Conservation (phyloP, 2,113 vertebrate genomes). For the Hyperopisus bebe region DNA sequence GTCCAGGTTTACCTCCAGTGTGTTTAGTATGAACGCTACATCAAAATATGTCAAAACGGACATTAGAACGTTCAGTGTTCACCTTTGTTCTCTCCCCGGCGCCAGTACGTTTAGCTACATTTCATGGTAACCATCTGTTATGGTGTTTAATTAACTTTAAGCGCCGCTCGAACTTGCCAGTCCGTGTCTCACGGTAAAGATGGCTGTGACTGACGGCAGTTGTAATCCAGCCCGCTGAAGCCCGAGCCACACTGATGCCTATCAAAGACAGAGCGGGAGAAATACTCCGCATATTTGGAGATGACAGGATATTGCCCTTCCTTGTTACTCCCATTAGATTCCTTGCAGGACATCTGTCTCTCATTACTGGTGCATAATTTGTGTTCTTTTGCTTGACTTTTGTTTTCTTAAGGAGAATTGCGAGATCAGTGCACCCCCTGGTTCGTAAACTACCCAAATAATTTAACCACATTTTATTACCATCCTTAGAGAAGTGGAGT, state of each 20-base stretch:
- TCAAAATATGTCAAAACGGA: background rate
- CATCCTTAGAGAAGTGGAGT: background rate
- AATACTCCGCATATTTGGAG: background rate
- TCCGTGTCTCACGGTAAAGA: background rate
- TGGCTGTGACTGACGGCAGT: background rate
- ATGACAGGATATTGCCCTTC: slow-evolving; percentile 14
- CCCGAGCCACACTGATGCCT: background rate
- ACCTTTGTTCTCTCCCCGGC: background rate
- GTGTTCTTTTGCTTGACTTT: slow-evolving; percentile 21
- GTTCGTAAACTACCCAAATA: slow-evolving; percentile 25
- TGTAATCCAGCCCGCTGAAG: background rate
- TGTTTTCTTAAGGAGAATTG: slow-evolving; percentile 21
- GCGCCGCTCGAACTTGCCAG: background rate
- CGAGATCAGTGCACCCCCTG: slow-evolving; percentile 15
- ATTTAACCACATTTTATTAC: slow-evolving; percentile 13
- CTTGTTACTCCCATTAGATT: slow-evolving; percentile 2
- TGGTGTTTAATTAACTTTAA: slow-evolving; percentile 9
- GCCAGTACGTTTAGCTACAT: background rate
- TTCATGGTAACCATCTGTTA: background rate
- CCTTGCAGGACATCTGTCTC: slow-evolving; percentile 19
- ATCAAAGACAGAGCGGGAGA: background rate
- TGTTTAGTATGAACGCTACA: background rate
- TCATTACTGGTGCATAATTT: slow-evolving; percentile 22
- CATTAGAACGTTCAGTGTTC: background rate
- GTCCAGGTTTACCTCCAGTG: background rate